Base-by-base conservation (phyloP, 2,113 vertebrate genomes). In the Beaufortia kweichowensis region DNA sequence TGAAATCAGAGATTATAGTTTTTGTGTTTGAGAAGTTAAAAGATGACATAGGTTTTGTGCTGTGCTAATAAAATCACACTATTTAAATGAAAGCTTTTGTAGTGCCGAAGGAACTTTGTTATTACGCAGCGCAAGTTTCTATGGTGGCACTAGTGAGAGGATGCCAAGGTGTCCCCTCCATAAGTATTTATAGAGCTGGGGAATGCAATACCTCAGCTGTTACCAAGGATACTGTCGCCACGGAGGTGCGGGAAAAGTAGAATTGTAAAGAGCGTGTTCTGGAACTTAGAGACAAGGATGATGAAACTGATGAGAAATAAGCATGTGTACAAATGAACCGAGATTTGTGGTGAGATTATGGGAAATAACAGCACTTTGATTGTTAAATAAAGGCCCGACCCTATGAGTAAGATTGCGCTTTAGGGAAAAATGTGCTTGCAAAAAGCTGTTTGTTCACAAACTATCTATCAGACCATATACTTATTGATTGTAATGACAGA, bases 151-250 rank as follows among this genome's bases (percentile, higher is more conserved):
- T 63, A 55, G 46, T 60, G 78, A 78, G 74, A 65, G 39, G 50
- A 79, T 79, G 74, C 85, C 84, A 90, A 90, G 84, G 90, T 91
- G 90, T 91, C 90, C 89, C 88, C 87, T 84, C 79, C 84, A 82
- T 78, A 19, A 75, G 86, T 93, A 93, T 93, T 93, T 90, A 91
- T 91, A 92, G 91, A 90, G 84, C 82, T 76, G 61, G 84, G 88
- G 83, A 89, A 91, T 90, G 88, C 82, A 88, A 91, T 91, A 91
- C 88, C 89, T 91, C 88, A 75, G 79, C 84, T 83, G 91, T 93
- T 91, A 90, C 91, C 91, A 93, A 91, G 90, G 91, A 87, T 91
- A 93, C 91, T 83, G 88, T 91, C 88, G 79, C 90, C 86, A 91
- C 78, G 75, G 87, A 89, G 87, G 86, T 82, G 71, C 69, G 61